phyloP scores from a whole-genome alignment of 2,888 invertebrate species.

The Formica aserva region DNA sequence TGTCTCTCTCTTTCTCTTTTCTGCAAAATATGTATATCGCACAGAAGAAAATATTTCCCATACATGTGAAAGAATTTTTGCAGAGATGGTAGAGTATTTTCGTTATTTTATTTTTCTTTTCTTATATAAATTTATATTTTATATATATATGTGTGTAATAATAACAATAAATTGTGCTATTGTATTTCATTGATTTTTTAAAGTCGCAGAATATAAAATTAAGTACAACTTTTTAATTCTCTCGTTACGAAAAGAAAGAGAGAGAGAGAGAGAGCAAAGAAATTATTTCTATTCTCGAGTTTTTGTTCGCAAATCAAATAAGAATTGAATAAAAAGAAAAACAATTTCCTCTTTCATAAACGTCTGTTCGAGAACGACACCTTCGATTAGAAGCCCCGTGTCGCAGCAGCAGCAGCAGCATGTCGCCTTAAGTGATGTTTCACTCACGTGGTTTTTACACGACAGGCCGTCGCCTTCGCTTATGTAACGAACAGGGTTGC shows the following conservation, averaged over 20 bases:
- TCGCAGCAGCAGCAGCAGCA: conserved; percentile 30
- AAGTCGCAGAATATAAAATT: neutral
- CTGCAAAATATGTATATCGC: neutral
- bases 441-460: conserved; percentile 57
- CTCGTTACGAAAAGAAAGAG: neutral
- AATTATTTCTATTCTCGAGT: neutral
- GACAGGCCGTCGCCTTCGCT: conserved; percentile 51
- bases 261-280: neutral
- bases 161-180: neutral
- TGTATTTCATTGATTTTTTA: neutral
- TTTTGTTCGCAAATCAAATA: neutral
- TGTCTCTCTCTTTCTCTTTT: neutral
- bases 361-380: conserved; percentile 13
- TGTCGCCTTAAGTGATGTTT: conserved; percentile 54
- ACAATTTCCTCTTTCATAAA: conserved; percentile 32
- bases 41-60: neutral
- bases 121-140: neutral
- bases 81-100: neutral
- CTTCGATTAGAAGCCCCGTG: conserved; percentile 41
- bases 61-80: neutral
- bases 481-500: conserved; percentile 52
- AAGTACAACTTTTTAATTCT: neutral
- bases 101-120: neutral
- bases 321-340: conserved; percentile 3
- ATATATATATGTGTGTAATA: neutral